Evolutionary conservation across 2,113 vertebrate genomes (phyloP).

Genomic region (Orthonyx spaldingii): DNA sequence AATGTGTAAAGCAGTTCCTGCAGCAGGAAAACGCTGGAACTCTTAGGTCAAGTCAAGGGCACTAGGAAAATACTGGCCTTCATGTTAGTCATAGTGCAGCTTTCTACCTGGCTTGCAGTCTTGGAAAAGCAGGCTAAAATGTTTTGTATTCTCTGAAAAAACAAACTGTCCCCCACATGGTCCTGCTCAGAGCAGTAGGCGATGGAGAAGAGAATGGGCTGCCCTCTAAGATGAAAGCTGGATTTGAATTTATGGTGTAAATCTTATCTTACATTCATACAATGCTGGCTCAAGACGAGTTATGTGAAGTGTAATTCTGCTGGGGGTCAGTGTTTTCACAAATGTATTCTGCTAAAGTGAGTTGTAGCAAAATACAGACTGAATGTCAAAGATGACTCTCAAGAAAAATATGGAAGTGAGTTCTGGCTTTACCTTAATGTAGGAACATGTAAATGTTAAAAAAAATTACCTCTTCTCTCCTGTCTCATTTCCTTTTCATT

Average conservation of each 20-base stretch:
- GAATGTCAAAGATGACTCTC: not conserved
- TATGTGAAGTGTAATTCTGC: not conserved
- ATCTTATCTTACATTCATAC: not conserved
- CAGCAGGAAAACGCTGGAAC: not conserved
- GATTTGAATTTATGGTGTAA: not conserved
- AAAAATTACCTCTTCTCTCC: not conserved
- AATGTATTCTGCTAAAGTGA: not conserved
- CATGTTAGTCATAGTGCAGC: not conserved
- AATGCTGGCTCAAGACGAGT: not conserved
- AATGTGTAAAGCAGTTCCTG: not conserved
- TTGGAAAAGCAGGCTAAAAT: not conserved
- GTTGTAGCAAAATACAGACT: not conserved
- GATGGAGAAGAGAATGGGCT: not conserved
- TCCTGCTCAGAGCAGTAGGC: not conserved
- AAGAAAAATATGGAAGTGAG: not conserved
- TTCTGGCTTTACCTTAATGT: not conserved
- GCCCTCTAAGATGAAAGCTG: not conserved
- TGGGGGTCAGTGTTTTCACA: not conserved
- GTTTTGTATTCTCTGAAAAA: not conserved
- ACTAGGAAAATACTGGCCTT: not conserved
- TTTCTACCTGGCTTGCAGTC: not conserved
- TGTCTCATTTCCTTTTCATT: not conserved
- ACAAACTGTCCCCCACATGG: accelerated
- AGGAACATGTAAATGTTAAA: not conserved
- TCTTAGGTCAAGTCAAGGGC: too few species aligned